Evolutionary conservation across 2,113 vertebrate species (phyloP), one percentile per base, ranked within the genome.

Genomic region (Edolisoma coerulescens): DNA sequence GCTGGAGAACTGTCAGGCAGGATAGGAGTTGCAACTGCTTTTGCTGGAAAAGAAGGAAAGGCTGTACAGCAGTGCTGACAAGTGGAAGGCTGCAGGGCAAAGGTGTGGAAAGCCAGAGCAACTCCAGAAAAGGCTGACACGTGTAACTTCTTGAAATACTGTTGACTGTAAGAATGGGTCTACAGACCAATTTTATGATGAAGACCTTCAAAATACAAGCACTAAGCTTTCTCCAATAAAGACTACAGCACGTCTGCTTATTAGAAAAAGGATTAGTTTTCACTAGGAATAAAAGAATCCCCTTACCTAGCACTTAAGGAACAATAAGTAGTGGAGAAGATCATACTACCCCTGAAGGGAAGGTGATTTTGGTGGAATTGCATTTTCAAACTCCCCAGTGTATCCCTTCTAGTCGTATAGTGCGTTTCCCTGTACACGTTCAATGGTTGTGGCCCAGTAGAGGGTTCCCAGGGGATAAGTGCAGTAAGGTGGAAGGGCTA

Each of bases 371-470:
- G 57, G 44, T n/a, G 49, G 23, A 68, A 59, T 39, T 42, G 8
- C 20, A 11, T 54, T 68, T 71, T 63, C 56, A 61, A 28, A 63
- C 21, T 59, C 24, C 19, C 4, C 23, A 22, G 56, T 19, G 33
- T 24, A 28, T 35, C 0, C 1, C 13, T 57, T 82, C 61, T 65
- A n/a, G 23, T 56, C 4, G 1, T 16, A 18, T 0, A 21, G 50
- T 10, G 23, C 17, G 6, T 50, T 56, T 83, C 59, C 35, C 71
- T 42, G 9, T 15, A 7, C 2, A 0, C 2, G 4, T 26, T 57
- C 60, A 42, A 2, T 42, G 39, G 26, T 0, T 19, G 26, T 23
- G 28, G 39, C 52, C 28, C 4, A 1, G 39, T 2, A 57, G 45
- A 5, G 5, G 20, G 30, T 35, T 42, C 30, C 57, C 53, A 33